Conservation (phyloP, 1,140 invertebrate species). For the Hyles vespertilio region DNA sequence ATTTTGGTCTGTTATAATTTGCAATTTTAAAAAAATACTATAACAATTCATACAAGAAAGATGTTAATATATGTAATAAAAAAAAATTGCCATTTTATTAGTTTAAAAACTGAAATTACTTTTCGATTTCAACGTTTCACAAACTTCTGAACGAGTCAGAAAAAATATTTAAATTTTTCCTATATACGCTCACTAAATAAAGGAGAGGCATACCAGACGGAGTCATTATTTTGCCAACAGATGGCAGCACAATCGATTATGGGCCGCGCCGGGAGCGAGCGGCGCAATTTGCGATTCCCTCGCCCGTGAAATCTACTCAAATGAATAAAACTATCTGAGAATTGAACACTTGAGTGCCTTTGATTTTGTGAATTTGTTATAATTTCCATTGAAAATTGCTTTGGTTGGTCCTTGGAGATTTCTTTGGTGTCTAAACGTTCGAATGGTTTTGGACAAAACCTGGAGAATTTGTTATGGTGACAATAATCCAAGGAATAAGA, state of each 20-base stretch:
- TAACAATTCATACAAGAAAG: too few relatives aligned
- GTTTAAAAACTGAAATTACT: not conserved
- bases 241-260: slow-evolving; percentile 68
- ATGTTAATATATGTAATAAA: too few relatives aligned
- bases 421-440: too few relatives aligned
- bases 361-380: slow-evolving; percentile 35
- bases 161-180: slow-evolving; percentile 15
- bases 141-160: not conserved
- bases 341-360: slow-evolving; percentile 44
- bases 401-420: not conserved
- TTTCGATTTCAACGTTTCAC: not conserved
- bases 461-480: too few relatives aligned
- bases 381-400: slow-evolving; percentile 8
- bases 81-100: not conserved
- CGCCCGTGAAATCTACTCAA: slow-evolving; percentile 65
- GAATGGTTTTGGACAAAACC: too few relatives aligned
- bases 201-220: slow-evolving; percentile 53
- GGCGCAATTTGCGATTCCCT: slow-evolving; percentile 63
- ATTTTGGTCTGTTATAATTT: too few relatives aligned
- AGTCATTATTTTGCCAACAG: slow-evolving; percentile 69
- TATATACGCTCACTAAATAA: slow-evolving; percentile 37
- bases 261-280: slow-evolving; percentile 41
- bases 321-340: slow-evolving; percentile 68
- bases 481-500: too few relatives aligned
- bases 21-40: too few relatives aligned